Evolutionary conservation across 2,113 vertebrate genomes (phyloP), one percentile per base, ranked within the genome.

Genomic region (Zootoca vivipara): DNA sequence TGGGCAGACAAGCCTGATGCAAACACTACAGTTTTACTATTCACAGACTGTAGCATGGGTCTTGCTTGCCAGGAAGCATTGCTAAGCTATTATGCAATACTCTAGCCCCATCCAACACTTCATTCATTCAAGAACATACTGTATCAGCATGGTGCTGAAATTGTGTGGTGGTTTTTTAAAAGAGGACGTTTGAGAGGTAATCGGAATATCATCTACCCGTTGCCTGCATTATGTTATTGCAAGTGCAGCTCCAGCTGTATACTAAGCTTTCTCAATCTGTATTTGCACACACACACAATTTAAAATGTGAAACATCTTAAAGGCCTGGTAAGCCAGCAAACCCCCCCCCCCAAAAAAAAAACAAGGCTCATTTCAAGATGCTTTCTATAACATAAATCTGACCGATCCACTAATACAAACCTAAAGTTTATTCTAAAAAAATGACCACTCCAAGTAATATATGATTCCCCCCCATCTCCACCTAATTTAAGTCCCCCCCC

Each of bases 291-390:
- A 74, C 75, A 65, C 69, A 15, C 16, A 89, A 93, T 85, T 64
- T 87, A 33, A 90, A 70, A 92, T 86, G 93, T 89, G 22, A 87
- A 33, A 35, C 58, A 42, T 58, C 70, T 81, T 86, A 56, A 91
- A 86, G 92, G 93, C 92, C 93, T 91, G 92, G 91, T 89, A 85
- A 95, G 86, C 92, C 93, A 93, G 91, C n/a, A n/a, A n/a, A n/a
- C 15, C 70, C 90, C 89, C 92, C 86, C 62, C 3, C 33, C 35
- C 24, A 81, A 0, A 52, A 52, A 3, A n/a, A n/a, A n/a, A n/a
- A n/a, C 92, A 82, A 82, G 81, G 90, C 83, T 84, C 90, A 86
- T 70, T 3, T 38, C 77, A 88, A 91, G 92, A 92, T 87, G 89
- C 85, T 92, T 74, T 88, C 83, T 46, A 13, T 18, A 28, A 83